Evolutionary conservation across 2,113 vertebrate genomes (phyloP).

Genomic region (Semnornis frantzii): DNA sequence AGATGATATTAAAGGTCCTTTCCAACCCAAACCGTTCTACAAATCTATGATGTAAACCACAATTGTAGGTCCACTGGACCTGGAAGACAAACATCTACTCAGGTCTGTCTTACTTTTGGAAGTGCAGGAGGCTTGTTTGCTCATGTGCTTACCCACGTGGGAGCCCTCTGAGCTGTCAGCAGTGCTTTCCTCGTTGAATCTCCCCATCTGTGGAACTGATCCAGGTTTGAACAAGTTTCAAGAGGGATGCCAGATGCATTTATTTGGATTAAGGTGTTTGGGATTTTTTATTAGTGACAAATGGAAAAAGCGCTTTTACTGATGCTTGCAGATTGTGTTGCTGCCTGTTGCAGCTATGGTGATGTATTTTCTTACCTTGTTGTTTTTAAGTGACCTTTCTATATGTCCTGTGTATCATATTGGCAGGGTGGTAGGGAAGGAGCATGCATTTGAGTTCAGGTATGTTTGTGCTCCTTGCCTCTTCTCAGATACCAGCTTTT

Average conservation of each 20-base stretch:
- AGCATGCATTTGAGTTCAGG: neutral
- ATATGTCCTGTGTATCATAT: neutral
- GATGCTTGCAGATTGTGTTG: neutral
- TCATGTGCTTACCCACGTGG: neutral
- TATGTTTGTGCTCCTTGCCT: neutral
- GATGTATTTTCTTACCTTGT: neutral
- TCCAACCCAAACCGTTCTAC: no score
- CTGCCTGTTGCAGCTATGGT: neutral
- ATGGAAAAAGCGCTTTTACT: neutral
- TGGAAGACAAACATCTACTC: neutral
- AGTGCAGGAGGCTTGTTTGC: neutral
- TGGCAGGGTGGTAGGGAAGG: neutral
- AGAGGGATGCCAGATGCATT: neutral
- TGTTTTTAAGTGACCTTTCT: neutral
- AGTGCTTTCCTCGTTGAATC: neutral
- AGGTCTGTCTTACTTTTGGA: neutral
- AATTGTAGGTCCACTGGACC: neutral
- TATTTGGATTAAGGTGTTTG: neutral
- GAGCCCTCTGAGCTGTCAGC: neutral
- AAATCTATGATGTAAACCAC: neutral
- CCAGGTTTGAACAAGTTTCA: neutral
- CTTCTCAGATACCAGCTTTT: neutral
- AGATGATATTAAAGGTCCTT: no score
- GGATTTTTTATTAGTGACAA: neutral
- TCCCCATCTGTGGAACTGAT: neutral